phyloP scores from a whole-genome alignment of 2,113 vertebrate genomes.

The Cheilinus undulatus region DNA sequence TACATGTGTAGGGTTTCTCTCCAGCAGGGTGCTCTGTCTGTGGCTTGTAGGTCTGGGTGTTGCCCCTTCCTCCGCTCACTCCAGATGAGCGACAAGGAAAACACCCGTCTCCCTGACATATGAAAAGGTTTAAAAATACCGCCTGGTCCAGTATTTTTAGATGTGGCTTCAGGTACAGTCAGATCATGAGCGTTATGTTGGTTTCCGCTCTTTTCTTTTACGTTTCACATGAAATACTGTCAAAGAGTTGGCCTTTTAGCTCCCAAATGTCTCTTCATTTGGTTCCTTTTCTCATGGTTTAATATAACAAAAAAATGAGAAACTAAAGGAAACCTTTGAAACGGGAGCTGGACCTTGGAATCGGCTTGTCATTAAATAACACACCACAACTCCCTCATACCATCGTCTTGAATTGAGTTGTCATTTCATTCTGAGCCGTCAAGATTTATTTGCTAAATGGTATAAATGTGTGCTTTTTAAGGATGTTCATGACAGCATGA shows the following conservation, averaged over 20 bases:
- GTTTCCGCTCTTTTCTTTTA: constrained; percentile 42
- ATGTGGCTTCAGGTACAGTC: constrained; percentile 32
- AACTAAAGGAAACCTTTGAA: too few species aligned
- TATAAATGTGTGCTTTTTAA: too few species aligned
- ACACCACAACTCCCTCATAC: too few species aligned
- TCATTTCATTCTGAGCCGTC: too few species aligned
- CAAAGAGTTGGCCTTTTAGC: constrained; percentile 5
- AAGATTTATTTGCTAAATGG: too few species aligned
- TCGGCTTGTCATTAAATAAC: too few species aligned
- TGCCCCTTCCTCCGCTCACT: constrained; percentile 61
- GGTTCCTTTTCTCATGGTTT: too few species aligned
- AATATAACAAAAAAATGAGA: too few species aligned
- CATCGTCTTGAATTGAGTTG: too few species aligned
- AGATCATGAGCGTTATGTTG: constrained; percentile 41
- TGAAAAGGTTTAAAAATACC: constrained; percentile 65
- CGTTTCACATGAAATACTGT: constrained; percentile 21
- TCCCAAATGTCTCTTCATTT: too few species aligned
- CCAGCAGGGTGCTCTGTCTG: constrained; percentile 61
- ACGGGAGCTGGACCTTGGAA: too few species aligned
- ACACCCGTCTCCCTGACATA: constrained; percentile 57
- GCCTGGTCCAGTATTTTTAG: constrained; percentile 56
- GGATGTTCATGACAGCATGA: too few species aligned
- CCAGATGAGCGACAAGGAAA: constrained; percentile 64
- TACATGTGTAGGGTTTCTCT: constrained; percentile 21
- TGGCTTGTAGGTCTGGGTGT: constrained; percentile 55